Conservation (phyloP, 2,113 vertebrate genomes). For the Struthio camelus region DNA sequence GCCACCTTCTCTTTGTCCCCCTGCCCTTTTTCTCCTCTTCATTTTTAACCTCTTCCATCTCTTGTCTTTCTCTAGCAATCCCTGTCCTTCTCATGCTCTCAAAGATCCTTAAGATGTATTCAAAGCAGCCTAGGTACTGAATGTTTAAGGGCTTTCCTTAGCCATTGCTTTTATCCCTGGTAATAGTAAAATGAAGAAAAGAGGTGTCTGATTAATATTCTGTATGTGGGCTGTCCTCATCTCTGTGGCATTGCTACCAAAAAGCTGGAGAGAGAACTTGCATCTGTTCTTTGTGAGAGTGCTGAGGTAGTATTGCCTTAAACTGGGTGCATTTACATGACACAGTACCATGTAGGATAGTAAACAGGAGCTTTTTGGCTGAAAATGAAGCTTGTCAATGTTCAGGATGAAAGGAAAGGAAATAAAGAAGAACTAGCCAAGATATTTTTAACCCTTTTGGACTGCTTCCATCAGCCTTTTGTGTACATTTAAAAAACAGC, state of each 20-base stretch:
- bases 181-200: not conserved
- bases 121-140: not conserved
- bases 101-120: not conserved
- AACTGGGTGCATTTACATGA: not conserved
- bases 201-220: not conserved
- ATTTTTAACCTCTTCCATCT: not conserved
- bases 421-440: not conserved
- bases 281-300: not conserved
- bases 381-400: not conserved
- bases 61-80: not conserved
- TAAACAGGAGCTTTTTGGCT: not conserved
- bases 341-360: not conserved
- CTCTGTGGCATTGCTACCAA: not conserved
- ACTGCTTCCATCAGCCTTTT: constrained; percentile 21
- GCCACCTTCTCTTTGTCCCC: not conserved
- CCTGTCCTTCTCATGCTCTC: not conserved
- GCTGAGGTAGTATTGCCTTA: not conserved
- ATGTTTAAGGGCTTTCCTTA: not conserved
- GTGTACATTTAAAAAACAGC: not conserved
- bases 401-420: not conserved
- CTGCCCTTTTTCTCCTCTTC: not conserved
- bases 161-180: not conserved
- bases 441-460: constrained; percentile 27
- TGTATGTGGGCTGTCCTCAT: not conserved
- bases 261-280: not conserved